Evolutionary conservation across 2,113 vertebrate genomes (phyloP).

Genomic region (Dolichallabes microphthalmus): DNA sequence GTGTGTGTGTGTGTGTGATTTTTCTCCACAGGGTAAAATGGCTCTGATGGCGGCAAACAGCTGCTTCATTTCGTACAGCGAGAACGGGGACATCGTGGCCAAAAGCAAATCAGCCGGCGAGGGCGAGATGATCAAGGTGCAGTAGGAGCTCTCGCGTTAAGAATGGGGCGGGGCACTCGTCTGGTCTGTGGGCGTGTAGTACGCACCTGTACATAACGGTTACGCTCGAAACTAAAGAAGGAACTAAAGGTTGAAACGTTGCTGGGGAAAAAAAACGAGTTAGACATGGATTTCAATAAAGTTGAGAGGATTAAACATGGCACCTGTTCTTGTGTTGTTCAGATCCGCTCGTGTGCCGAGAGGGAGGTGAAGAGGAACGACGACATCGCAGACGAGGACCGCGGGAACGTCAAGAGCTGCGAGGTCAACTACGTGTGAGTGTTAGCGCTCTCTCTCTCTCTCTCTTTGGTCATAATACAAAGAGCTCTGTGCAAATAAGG

Average conservation of each 20-base stretch:
- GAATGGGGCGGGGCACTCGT: neutral
- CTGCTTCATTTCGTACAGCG: slow-evolving; percentile 93
- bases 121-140: slow-evolving; percentile 96
- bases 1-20: neutral
- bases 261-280: no score
- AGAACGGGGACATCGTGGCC: slow-evolving; percentile 90
- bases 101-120: slow-evolving; percentile 87
- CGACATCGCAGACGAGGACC: slow-evolving; percentile 90
- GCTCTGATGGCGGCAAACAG: slow-evolving; percentile 91
- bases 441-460: neutral
- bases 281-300: no score
- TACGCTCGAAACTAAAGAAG: neutral
- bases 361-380: slow-evolving; percentile 85
- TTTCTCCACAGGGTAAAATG: slow-evolving; percentile 81
- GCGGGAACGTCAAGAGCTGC: slow-evolving; percentile 92
- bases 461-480: no score
- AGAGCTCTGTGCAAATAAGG: neutral
- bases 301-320: neutral
- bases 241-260: no score
- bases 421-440: slow-evolving; percentile 97
- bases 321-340: neutral
- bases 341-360: slow-evolving; percentile 89
- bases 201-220: neutral
- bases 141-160: slow-evolving; percentile 10
- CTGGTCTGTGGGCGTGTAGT: neutral